Evolutionary conservation across 2,888 invertebrate species (phyloP).

Genomic region (Oligia latruncula): DNA sequence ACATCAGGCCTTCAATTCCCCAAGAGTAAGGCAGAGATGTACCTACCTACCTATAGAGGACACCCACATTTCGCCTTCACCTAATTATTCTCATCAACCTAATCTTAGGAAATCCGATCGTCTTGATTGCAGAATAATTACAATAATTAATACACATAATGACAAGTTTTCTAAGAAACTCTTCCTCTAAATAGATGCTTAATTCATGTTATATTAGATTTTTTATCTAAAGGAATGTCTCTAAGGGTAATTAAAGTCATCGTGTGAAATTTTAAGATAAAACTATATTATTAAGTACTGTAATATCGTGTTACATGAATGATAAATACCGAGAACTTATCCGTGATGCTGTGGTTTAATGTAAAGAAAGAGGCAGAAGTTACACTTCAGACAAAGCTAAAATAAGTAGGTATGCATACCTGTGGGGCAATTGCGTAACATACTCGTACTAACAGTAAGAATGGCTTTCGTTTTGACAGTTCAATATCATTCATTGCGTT

Average conservation of each 20-base stretch:
- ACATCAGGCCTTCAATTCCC: not conserved
- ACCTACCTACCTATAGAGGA: not conserved
- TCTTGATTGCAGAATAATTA: not conserved
- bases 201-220: not conserved
- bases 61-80: not conserved
- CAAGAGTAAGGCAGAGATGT: not conserved
- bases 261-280: conserved; percentile 34
- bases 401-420: not conserved
- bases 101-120: not conserved
- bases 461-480: too few species aligned
- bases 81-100: not conserved
- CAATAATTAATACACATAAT: not conserved
- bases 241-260: conserved; percentile 25
- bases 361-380: conserved; percentile 28
- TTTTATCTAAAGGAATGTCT: not conserved
- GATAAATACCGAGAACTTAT: conserved; percentile 58
- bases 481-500: too few species aligned
- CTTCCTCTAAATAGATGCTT: not conserved
- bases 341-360: conserved; percentile 20
- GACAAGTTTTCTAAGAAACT: not conserved
- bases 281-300: conserved; percentile 21
- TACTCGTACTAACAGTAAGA: too few species aligned
- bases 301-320: conserved; percentile 42
- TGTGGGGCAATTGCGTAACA: too few species aligned
- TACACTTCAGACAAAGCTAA: not conserved